Conservation (phyloP, 2,797 vertebrate genomes). For the Simalia tracyae region DNA sequence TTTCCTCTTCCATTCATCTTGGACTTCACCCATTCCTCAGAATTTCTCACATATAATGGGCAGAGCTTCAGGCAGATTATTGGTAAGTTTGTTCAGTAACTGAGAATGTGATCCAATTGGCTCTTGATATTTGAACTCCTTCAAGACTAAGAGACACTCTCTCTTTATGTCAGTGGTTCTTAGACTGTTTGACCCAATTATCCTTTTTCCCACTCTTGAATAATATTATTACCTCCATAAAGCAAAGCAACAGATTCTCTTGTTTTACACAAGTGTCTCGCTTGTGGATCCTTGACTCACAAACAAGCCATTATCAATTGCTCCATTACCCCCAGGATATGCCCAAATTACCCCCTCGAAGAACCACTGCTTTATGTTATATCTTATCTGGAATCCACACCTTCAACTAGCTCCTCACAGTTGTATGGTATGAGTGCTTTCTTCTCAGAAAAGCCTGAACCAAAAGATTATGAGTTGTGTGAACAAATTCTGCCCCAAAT, state of each 20-base stretch:
- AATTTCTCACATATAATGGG: neutral
- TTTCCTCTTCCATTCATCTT: neutral
- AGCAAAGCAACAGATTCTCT: neutral
- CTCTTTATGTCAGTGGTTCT: neutral
- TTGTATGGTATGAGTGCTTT: neutral
- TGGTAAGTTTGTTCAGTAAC: neutral
- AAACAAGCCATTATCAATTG: neutral
- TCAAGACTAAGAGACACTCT: neutral
- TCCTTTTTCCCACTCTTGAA: neutral
- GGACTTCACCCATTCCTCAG: neutral
- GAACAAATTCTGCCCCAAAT: neutral
- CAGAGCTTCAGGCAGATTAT: neutral
- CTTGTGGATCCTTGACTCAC: neutral
- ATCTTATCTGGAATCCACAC: neutral
- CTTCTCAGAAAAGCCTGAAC: neutral
- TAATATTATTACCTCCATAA: neutral
- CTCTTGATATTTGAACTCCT: neutral
- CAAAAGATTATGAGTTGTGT: neutral
- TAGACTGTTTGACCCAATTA: neutral
- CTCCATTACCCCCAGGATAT: neutral
- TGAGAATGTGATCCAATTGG: neutral
- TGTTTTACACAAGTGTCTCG: neutral
- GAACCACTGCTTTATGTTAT: neutral
- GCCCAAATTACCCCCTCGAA: neutral
- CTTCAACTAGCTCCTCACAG: neutral